These are phyloP conservation scores for Misgurnus mizolepis DNA, from an alignment of 2,113 vertebrate genomes.

Conservation along the genomic window DNA sequence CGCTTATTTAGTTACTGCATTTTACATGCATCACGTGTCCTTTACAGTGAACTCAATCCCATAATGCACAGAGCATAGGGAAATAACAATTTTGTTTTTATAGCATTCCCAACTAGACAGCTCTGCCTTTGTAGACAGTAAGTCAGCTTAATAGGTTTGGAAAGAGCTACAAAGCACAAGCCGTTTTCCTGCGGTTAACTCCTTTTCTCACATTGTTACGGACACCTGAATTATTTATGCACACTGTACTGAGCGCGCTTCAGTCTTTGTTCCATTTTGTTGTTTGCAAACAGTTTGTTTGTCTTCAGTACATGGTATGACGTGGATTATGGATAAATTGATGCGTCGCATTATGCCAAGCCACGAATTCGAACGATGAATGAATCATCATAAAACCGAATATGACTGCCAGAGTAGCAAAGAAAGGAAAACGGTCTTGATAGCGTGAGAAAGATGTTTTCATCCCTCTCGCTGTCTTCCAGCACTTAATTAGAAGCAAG, in stretches of 20 bases:
- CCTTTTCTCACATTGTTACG: constrained; percentile 26
- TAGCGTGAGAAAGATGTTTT: neutral
- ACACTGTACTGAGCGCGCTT: neutral
- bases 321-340: constrained; percentile 1
- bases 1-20: neutral
- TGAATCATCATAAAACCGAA: constrained; percentile 26
- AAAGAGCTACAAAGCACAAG: neutral
- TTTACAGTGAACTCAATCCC: too few relatives aligned
- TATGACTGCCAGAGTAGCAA: neutral
- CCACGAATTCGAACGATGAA: neutral
- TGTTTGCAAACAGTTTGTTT: neutral
- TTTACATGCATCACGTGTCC: too few relatives aligned
- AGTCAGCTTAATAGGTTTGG: too few relatives aligned
- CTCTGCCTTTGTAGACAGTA: too few relatives aligned
- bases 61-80: too few relatives aligned
- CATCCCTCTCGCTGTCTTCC: constrained; percentile 79
- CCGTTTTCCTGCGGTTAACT: neutral
- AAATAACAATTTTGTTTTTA: too few relatives aligned
- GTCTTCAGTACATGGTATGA: neutral
- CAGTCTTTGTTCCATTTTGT: neutral
- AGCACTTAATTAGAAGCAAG: constrained; percentile 84
- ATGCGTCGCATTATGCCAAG: constrained; percentile 10
- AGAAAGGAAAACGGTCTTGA: neutral
- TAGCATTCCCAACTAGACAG: too few relatives aligned
- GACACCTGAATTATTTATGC: constrained; percentile 41